Percentiles rank a stretch among this genome's conserved stretches.
Conservation (phyloP, 1,140 invertebrate genomes). For the Belonocnema kinseyi region DNA sequence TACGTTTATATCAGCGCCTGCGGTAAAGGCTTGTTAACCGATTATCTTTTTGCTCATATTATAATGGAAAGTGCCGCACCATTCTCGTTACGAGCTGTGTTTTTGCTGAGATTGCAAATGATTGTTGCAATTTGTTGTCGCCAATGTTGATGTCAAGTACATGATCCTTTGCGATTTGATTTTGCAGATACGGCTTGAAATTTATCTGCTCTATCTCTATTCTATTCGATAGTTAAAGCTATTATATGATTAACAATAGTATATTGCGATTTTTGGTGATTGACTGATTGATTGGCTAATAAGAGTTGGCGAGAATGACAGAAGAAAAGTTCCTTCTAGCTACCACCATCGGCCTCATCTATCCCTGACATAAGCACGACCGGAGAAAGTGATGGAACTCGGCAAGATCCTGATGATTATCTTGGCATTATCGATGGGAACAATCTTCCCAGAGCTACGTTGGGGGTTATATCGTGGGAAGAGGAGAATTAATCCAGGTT, state of each 20-base stretch:
- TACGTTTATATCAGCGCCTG: conserved; percentile 29
- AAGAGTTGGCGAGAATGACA: conserved; percentile 17
- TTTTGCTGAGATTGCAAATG: conserved; percentile 29
- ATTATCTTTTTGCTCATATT: conserved; percentile 22
- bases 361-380: conserved; percentile 50
- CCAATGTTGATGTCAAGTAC: conserved; percentile 18
- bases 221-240: too few relatives aligned
- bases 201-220: too few relatives aligned
- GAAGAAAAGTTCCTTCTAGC: conserved; percentile 40
- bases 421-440: conserved; percentile 62
- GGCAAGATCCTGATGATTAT: conserved; percentile 68
- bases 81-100: conserved; percentile 17
- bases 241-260: too few relatives aligned
- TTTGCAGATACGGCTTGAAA: neutral
- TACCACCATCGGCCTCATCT: conserved; percentile 37
- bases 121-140: conserved; percentile 30
- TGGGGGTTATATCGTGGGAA: conserved; percentile 65
- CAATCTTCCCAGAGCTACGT: conserved; percentile 65
- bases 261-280: neutral
- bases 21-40: conserved; percentile 27
- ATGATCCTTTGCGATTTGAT: neutral
- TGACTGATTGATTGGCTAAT: conserved; percentile 3
- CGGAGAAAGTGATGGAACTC: conserved; percentile 71
- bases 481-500: conserved; percentile 52
- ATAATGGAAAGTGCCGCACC: conserved; percentile 30